Evolutionary conservation across 2,113 vertebrate species (phyloP).

Genomic region (Nyctibius bracteatus): DNA sequence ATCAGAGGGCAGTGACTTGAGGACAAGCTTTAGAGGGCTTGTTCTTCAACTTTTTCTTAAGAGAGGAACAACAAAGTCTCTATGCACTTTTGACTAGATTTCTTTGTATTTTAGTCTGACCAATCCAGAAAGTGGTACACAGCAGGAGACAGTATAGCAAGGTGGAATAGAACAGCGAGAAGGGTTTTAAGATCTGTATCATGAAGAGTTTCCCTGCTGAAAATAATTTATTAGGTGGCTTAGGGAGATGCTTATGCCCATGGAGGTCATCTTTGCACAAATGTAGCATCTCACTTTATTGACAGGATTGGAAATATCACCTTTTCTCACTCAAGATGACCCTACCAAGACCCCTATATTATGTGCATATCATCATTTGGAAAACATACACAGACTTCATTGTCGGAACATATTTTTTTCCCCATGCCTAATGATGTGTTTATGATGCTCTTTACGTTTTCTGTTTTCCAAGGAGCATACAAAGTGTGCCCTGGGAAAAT

Average conservation of each 20-base stretch:
- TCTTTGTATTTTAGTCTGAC: background rate
- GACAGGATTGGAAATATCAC: background rate
- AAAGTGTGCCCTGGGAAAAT: conserved; percentile 5
- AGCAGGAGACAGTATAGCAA: background rate
- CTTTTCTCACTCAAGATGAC: background rate
- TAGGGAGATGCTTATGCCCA: background rate
- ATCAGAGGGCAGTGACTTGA: background rate
- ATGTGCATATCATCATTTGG: background rate
- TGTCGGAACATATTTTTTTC: background rate
- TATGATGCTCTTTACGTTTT: background rate
- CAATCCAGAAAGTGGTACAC: background rate
- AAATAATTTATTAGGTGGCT: background rate
- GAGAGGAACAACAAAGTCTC: accelerated
- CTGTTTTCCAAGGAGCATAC: background rate
- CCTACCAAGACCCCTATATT: background rate
- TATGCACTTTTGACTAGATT: background rate
- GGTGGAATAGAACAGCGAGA: background rate
- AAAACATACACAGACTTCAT: background rate
- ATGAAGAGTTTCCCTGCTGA: background rate
- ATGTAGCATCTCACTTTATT: background rate
- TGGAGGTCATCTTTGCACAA: background rate
- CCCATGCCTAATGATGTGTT: background rate
- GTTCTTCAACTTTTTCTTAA: background rate
- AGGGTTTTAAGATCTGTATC: background rate
- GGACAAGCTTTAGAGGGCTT: background rate